Evolutionary conservation across 1,140 invertebrate genomes (phyloP).

Genomic region (Dendrolimus kikuchii): DNA sequence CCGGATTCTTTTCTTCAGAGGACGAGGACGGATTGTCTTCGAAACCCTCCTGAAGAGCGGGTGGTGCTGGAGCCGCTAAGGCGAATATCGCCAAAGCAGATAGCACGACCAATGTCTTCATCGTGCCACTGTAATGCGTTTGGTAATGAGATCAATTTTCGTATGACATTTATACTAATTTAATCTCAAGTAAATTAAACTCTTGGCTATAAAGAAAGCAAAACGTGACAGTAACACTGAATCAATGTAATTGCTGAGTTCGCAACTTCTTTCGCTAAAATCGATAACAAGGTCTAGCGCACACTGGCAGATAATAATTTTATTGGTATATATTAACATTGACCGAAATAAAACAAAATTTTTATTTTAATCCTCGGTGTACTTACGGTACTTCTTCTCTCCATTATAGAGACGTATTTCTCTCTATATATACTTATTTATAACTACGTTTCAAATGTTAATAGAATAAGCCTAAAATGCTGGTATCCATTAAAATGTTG

Average conservation of each 20-base stretch:
- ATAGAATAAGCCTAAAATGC: no score
- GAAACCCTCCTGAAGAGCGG: slow-evolving; percentile 13
- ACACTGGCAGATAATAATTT: no score
- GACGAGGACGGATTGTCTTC: slow-evolving; percentile 1
- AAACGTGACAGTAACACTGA: slow-evolving; percentile 36
- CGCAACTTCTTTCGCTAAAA: slow-evolving; percentile 15
- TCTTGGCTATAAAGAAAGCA: slow-evolving; percentile 20
- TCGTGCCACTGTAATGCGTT: slow-evolving; percentile 27
- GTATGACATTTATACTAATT: slow-evolving; percentile 48
- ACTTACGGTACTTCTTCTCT: no score
- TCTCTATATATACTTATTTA: no score
- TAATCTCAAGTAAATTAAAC: slow-evolving; percentile 12
- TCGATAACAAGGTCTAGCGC: no score
- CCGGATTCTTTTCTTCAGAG: neutral
- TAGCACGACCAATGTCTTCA: slow-evolving; percentile 51
- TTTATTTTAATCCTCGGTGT: no score
- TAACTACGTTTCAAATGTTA: no score
- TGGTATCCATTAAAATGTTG: no score
- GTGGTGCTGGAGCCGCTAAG: slow-evolving; percentile 30
- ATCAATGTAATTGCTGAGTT: slow-evolving; percentile 23
- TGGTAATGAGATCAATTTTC: slow-evolving; percentile 31
- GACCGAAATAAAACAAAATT: no score
- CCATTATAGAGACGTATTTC: no score
- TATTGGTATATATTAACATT: no score
- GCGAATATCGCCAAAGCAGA: slow-evolving; percentile 35